Evolutionary conservation across 2,797 vertebrate species (phyloP).

Genomic region (Sebastes variabilis): DNA sequence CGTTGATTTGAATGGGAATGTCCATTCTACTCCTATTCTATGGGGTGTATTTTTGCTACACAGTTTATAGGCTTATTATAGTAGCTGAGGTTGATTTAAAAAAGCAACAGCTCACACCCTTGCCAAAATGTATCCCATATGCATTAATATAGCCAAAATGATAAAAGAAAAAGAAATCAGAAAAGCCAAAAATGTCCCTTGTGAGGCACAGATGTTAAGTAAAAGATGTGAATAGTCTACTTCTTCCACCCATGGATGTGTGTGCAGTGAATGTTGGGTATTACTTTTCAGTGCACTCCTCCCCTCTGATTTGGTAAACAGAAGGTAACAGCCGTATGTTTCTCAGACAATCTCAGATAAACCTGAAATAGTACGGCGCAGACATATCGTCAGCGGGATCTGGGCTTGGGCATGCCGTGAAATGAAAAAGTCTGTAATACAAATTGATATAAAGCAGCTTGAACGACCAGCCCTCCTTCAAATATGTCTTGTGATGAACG

Average conservation of each 20-base stretch:
- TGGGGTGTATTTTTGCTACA: rapidly evolving
- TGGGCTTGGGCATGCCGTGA: slow-evolving; percentile 26
- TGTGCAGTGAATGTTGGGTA: background rate
- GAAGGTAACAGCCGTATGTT: background rate
- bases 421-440: slow-evolving; percentile 39
- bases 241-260: background rate
- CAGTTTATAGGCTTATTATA: background rate
- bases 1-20: background rate
- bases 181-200: background rate
- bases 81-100: background rate
- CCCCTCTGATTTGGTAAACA: background rate
- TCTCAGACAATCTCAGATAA: background rate
- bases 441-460: slow-evolving; percentile 54
- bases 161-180: background rate
- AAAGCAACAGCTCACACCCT: background rate
- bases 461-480: background rate
- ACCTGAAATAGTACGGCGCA: background rate
- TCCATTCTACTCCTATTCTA: background rate
- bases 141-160: background rate
- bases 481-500: background rate
- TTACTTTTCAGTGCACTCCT: background rate
- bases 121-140: background rate
- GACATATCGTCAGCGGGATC: background rate
- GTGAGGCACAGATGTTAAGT: background rate
- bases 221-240: background rate